Percentiles rank a stretch among this genome's conserved stretches.
These are phyloP conservation scores for Boloria selene DNA, from an alignment of 2,888 invertebrate genomes.

Conservation along the genomic window DNA sequence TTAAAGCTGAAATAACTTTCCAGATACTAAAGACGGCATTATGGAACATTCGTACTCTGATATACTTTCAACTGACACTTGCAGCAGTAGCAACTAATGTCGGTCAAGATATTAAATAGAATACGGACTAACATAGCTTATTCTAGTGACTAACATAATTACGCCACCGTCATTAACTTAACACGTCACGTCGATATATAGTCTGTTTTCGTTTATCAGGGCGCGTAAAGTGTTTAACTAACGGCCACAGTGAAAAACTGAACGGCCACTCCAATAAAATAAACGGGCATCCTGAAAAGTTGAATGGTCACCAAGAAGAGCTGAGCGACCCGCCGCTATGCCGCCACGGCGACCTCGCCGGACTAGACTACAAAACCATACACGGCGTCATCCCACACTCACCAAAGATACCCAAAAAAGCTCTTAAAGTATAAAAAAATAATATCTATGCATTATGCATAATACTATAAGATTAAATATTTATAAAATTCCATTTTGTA, in stretches of 20 bases:
- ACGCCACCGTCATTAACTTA: conserved; percentile 62
- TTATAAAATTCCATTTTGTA: conserved; percentile 71
- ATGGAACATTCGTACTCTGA: conserved; percentile 61
- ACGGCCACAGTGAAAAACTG: conserved; percentile 50
- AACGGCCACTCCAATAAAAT: conserved; percentile 45
- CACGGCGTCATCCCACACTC: conserved; percentile 51
- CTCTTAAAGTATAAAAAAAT: conserved; percentile 69
- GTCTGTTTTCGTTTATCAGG: conserved; percentile 71
- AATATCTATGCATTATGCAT: conserved; percentile 45
- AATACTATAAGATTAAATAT: conserved; percentile 53
- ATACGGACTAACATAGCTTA: conserved; percentile 46
- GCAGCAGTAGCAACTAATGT: conserved; percentile 59
- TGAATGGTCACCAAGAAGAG: conserved; percentile 44
- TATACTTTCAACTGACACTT: conserved; percentile 59
- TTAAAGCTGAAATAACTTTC: conserved; percentile 59
- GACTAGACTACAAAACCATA: conserved; percentile 47
- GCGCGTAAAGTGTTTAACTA: conserved; percentile 54
- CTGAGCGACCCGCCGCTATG: conserved; percentile 34
- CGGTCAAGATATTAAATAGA: conserved; percentile 44
- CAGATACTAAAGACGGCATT: conserved; percentile 66
- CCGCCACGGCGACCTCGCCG: conserved; percentile 34
- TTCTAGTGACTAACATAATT: conserved; percentile 63
- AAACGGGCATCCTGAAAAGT: conserved; percentile 40
- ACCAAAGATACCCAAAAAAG: conserved; percentile 77
- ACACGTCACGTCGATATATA: conserved; percentile 53